Evolutionary conservation across 1,140 invertebrate species (phyloP), one percentile per base, ranked within the genome.

Genomic region (Globodera ellingtonae): DNA sequence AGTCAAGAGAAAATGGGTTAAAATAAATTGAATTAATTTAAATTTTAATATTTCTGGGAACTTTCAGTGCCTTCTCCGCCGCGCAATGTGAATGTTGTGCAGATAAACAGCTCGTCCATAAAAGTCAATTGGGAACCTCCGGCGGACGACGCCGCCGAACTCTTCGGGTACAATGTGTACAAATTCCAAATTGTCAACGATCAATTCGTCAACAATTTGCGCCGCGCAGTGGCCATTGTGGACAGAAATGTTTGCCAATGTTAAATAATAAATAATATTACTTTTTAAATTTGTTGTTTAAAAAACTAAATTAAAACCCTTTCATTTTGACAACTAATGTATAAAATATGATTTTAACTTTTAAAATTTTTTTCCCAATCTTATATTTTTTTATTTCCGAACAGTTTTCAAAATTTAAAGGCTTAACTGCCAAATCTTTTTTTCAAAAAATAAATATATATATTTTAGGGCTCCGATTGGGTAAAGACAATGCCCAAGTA

Each of bases 61-160:
- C 84, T 87, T 85, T 78, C 82, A 88, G 87, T 88, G 24, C 88
- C 87, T 66, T 86, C 88, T 56, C 79, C 83, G 10, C 87, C 87
- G 21, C 71, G 79, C 46, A 82, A 88, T 73, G 79, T 88, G 50
- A 78, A 89, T 72, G 85, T 88, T 52, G 79, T 77, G 13, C 82
- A 84, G 72, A 75, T 86, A n/a, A 87, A 87, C 75, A 84, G 86
- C 13, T 84, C 86, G 72, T 75, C 86, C 50, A 82, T 84, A n/a
- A 84, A 85, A 84, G 81, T 89, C 21, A 84, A 76, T 59, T 89
- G 87, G 87, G 79, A 89, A 24, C 76, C 79, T 44, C 87, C 89
- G n/a, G 82, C 81, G 10, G 52, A 80, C 44, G 70, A 72, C 2
- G 83, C 82, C 52, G 83, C 87, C 18, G 76, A 80, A 50, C 74